A percentile compares a stretch with the other conserved stretches of the same genome.
These are phyloP conservation scores for Lissonota sp. DNA, from an alignment of 2,888 invertebrate genomes.

Conservation along the genomic window DNA sequence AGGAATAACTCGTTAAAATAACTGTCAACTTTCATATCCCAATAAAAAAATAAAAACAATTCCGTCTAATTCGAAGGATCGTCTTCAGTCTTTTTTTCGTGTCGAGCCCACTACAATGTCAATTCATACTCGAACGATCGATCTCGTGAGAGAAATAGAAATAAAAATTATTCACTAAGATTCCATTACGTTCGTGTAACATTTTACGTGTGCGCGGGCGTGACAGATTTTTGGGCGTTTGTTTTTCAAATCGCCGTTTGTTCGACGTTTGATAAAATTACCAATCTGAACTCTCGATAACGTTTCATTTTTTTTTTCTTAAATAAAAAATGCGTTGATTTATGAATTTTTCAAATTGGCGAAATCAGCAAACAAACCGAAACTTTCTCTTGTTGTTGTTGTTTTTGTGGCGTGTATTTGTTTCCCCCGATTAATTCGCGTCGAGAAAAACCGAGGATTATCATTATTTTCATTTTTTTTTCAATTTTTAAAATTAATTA, in stretches of 20 bases:
- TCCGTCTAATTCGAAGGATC: too few relatives aligned
- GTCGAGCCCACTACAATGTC: too few relatives aligned
- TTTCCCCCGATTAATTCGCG: not conserved
- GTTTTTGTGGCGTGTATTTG: slow-evolving; percentile 19
- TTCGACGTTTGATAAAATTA: not conserved
- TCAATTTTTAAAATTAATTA: slow-evolving; percentile 43
- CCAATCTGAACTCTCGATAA: too few relatives aligned
- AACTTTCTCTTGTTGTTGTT: slow-evolving; percentile 43
- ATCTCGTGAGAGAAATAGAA: not conserved
- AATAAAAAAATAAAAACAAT: too few relatives aligned
- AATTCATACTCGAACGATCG: slow-evolving; percentile 3
- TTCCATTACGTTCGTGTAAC: slow-evolving; percentile 47
- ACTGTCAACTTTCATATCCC: too few relatives aligned
- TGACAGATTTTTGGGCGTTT: slow-evolving; percentile 57
- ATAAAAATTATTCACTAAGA: slow-evolving; percentile 50
- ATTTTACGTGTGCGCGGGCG: slow-evolving; percentile 55
- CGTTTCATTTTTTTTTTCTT: not conserved
- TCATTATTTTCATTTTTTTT: too few relatives aligned
- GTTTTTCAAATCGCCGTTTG: slow-evolving; percentile 10
- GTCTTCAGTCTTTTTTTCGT: too few relatives aligned
- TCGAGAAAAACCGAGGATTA: slow-evolving; percentile 44
- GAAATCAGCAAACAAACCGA: slow-evolving; percentile 51
- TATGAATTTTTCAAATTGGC: slow-evolving; percentile 2
- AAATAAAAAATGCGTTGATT: slow-evolving; percentile 3
- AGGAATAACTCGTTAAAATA: too few relatives aligned